A percentile compares a stretch with the other conserved stretches of the same genome.
Evolutionary conservation across 1,140 invertebrate species (phyloP).

Genomic region (Maconellicoccus hirsutus): DNA sequence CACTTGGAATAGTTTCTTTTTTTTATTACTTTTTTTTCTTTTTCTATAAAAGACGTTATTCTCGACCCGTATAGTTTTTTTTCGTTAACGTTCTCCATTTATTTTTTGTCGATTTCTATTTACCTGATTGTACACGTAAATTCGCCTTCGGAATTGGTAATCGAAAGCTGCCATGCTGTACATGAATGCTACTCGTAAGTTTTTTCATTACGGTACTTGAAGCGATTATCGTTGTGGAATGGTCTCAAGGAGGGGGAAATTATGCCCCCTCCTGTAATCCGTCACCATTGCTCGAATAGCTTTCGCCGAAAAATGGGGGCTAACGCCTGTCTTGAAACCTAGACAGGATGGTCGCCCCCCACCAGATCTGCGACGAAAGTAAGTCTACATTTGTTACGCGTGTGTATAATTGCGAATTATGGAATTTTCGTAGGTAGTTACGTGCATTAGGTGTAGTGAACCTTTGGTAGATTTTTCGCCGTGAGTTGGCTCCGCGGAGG

Average conservation of each 20-base stretch:
- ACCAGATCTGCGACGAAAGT: constrained; percentile 16
- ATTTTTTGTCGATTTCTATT: no score
- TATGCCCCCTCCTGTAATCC: constrained; percentile 21
- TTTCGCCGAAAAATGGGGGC: constrained; percentile 89
- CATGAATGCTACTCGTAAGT: neutral
- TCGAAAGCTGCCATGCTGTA: neutral
- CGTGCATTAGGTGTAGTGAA: no score
- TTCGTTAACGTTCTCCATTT: no score
- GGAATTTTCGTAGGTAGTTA: neutral
- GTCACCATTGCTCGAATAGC: constrained; percentile 87
- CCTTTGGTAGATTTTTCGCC: no score
- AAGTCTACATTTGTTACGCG: neutral
- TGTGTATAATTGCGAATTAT: neutral
- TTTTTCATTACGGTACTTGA: constrained; percentile 5
- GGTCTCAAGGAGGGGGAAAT: constrained; percentile 12
- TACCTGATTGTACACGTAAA: no score
- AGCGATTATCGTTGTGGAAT: neutral
- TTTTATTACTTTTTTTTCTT: no score
- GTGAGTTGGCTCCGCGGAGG: no score
- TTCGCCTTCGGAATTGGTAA: no score
- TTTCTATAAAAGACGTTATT: no score
- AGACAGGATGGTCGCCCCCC: constrained; percentile 71
- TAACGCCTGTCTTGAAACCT: constrained; percentile 86
- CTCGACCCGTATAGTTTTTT: no score
- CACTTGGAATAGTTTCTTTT: no score